phyloP scores from a whole-genome alignment of 2,113 vertebrate genomes.

The Camelus dromedarius region DNA sequence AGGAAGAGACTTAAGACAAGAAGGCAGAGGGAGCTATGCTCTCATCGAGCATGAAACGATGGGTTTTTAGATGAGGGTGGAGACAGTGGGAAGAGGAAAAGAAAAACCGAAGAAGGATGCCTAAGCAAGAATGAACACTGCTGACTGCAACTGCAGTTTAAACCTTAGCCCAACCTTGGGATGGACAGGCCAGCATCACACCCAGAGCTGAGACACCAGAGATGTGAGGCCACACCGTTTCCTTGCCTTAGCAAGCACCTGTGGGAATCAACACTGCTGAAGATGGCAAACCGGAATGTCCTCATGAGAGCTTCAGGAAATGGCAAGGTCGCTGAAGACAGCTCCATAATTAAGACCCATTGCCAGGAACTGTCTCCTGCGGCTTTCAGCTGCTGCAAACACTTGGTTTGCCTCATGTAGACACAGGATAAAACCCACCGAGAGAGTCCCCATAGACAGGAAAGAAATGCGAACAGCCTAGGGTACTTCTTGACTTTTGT shows the following conservation, averaged over 20 bases:
- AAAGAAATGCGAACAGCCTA: slow-evolving; percentile 52
- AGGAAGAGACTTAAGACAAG: neutral
- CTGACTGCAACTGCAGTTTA: neutral
- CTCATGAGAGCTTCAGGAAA: slow-evolving; percentile 40
- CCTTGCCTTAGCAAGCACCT: neutral
- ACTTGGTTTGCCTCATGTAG: slow-evolving; percentile 38
- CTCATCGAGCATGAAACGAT: neutral
- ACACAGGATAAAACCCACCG: neutral
- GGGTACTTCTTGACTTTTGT: slow-evolving; percentile 49
- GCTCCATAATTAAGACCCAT: slow-evolving; percentile 55
- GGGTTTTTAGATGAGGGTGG: neutral
- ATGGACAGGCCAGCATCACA: neutral
- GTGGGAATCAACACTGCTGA: slow-evolving; percentile 12
- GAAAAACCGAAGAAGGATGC: neutral
- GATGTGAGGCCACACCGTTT: neutral
- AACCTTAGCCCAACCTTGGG: neutral
- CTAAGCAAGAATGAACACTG: neutral
- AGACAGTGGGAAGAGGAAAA: neutral
- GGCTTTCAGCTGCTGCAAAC: slow-evolving; percentile 2
- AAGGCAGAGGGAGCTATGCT: neutral
- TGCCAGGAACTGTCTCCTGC: neutral
- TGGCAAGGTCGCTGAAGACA: slow-evolving; percentile 18
- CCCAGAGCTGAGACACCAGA: neutral
- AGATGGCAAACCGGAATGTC: neutral
- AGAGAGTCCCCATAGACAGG: slow-evolving; percentile 58